Conservation (phyloP, 2,113 vertebrate species). For the Rhagologus leucostigma region DNA sequence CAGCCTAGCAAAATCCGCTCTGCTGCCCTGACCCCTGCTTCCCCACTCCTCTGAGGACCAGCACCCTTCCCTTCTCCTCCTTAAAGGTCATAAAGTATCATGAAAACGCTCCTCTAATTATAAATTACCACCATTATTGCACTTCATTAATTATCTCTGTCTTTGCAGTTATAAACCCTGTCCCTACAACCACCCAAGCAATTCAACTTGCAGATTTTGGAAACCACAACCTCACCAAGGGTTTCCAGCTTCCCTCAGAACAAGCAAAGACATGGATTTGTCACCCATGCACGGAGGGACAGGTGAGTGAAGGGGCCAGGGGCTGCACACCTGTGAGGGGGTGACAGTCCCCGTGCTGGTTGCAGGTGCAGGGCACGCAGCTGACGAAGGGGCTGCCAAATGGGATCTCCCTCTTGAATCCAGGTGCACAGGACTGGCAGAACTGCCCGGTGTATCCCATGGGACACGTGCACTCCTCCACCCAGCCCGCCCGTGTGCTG, state of each 20-base stretch:
- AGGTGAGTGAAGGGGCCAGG: fast-evolving
- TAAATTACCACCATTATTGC: not conserved
- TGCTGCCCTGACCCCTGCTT: not conserved
- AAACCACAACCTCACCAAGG: not conserved
- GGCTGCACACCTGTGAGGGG: constrained; percentile 76
- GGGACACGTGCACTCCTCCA: constrained; percentile 86
- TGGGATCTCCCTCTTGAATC: constrained; percentile 80
- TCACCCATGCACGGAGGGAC: fast-evolving
- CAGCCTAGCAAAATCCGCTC: not conserved
- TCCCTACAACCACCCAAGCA: not conserved
- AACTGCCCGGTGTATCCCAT: constrained; percentile 80
- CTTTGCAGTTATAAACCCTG: not conserved
- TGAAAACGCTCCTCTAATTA: not conserved
- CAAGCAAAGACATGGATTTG: not conserved
- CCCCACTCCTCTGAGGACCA: not conserved
- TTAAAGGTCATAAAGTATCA: not conserved
- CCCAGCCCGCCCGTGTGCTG: constrained; percentile 73
- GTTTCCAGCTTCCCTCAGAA: not conserved
- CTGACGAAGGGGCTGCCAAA: constrained; percentile 59
- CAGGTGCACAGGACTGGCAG: constrained; percentile 82
- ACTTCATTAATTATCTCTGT: not conserved
- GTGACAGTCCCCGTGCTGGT: constrained; percentile 86
- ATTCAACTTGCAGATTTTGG: not conserved
- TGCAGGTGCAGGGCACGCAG: constrained; percentile 88
- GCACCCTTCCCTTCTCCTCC: not conserved